Conservation (phyloP, 2,888 invertebrate genomes). For the Zaprionus bogoriensis region DNA sequence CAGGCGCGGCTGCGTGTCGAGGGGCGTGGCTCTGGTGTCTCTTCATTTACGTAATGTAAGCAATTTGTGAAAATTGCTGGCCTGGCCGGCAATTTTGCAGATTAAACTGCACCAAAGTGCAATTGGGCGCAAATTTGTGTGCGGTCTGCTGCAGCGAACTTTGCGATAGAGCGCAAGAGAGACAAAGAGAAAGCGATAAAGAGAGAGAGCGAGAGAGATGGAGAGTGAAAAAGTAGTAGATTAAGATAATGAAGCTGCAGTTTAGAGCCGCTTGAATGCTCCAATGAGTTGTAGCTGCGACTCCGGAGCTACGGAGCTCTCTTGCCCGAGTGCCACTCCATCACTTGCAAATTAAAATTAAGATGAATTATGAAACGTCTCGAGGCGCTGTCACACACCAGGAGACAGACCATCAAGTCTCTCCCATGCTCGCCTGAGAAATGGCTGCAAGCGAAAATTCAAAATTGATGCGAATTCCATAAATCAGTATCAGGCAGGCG, state of each 20-base stretch:
- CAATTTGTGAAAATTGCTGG: slow-evolving; percentile 74
- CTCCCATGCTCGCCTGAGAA: slow-evolving; percentile 10
- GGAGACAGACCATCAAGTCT: slow-evolving; percentile 54
- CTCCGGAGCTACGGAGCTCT: slow-evolving; percentile 1
- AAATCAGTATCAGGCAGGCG: slow-evolving; percentile 69
- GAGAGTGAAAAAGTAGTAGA: slow-evolving; percentile 65
- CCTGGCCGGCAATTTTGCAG: slow-evolving; percentile 68
- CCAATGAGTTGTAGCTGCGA: slow-evolving; percentile 21
- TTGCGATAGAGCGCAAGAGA: slow-evolving; percentile 19
- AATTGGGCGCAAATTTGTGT: slow-evolving; percentile 75
- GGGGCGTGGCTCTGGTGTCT: slow-evolving; percentile 40
- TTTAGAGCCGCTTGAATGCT: slow-evolving; percentile 52
- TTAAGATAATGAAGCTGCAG: slow-evolving; percentile 76
- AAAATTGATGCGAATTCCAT: slow-evolving; percentile 74
- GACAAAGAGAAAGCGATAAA: neutral
- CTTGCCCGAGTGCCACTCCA: slow-evolving; percentile 61
- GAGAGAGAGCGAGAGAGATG: neutral
- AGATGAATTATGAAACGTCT: slow-evolving; percentile 74
- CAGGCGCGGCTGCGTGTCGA: neutral
- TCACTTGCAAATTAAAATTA: slow-evolving; percentile 76
- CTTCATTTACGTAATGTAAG: slow-evolving; percentile 77
- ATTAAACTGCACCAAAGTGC: slow-evolving; percentile 76
- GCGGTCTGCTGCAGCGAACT: slow-evolving; percentile 47
- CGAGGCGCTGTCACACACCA: slow-evolving; percentile 56
- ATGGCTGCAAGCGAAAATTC: slow-evolving; percentile 53